Base-by-base conservation (phyloP, 2,797 vertebrate species). In the Morus bassanus region DNA sequence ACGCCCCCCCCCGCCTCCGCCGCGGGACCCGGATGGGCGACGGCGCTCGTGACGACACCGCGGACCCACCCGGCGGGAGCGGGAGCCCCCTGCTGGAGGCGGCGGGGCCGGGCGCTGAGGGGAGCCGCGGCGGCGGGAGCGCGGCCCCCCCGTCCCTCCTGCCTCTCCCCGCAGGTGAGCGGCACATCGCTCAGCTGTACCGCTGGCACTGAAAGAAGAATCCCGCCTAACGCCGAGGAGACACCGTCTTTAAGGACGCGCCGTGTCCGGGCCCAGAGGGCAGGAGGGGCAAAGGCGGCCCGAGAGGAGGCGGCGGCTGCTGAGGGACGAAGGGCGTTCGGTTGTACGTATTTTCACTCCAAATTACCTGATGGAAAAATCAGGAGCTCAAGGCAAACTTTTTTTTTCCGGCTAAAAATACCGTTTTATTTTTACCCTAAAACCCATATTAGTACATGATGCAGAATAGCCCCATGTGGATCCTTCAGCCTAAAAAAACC, bases 381-480 rank as follows among this genome's bases (percentile, higher is more conserved):
- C 31, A 28, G 61, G 57, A 89, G 43, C 57, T 72, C 22, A 11
- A 43, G 35, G 59, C 77, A 48, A 89, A 35, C 10, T 22, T 75
- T 30, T 14, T 14, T 74, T 64, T 79, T 79, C 12, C 45, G 50
- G 56, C 80, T 93, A 96, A 95, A 94, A 95, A 80, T 85, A 87
- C 28, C 9, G 7, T 0, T 92, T 91, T 96, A 94, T 96, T 96
- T 95, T 89, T 93, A 96, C 31, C 37, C n/a, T 30, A 33, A 74
- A 61, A 27, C 33, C 60, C 45, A 5, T 85, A 80, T 72, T 77
- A 83, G 91, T 64, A 25, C 86, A 33, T 12, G 88, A 56, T 82
- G 77, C 69, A 68, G 73, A 85, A 50, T 50, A 69, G 60, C 48
- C 89, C 85, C 81, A 6, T 69, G 93, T 53, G 88, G 79, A 35